Conservation (phyloP, 2,797 vertebrate genomes). For the Pseudochirops cupreus region DNA sequence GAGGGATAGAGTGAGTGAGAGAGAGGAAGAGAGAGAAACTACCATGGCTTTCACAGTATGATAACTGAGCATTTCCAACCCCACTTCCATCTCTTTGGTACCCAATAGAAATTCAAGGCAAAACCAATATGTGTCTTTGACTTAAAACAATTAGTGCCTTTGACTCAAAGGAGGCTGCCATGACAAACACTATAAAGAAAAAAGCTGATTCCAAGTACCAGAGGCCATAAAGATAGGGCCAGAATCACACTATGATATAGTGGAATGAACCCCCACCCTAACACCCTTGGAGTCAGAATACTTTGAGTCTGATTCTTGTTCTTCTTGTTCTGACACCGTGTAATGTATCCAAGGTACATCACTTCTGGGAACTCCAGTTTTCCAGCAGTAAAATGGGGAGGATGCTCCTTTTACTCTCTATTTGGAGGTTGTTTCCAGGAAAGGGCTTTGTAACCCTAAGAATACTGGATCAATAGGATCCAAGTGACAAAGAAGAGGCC, state of each 20-base stretch:
- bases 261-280: neutral
- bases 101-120: no score
- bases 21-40: neutral
- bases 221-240: no score
- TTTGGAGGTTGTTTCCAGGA: neutral
- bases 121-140: no score
- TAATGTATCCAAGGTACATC: neutral
- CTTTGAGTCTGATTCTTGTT: neutral
- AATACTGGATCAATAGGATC: neutral
- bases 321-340: neutral
- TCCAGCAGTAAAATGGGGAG: neutral
- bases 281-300: neutral
- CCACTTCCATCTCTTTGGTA: no score
- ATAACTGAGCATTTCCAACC: neutral
- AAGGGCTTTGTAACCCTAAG: neutral
- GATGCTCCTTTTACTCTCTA: neutral
- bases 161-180: no score
- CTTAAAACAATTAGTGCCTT: no score
- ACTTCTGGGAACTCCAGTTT: neutral
- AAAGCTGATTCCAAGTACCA: neutral
- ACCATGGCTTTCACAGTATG: neutral
- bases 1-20: no score
- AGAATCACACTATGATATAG: neutral
- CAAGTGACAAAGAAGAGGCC: neutral
- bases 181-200: neutral